phyloP scores from a whole-genome alignment of 2,797 vertebrate species.

The Philypnodon macrostomus region DNA sequence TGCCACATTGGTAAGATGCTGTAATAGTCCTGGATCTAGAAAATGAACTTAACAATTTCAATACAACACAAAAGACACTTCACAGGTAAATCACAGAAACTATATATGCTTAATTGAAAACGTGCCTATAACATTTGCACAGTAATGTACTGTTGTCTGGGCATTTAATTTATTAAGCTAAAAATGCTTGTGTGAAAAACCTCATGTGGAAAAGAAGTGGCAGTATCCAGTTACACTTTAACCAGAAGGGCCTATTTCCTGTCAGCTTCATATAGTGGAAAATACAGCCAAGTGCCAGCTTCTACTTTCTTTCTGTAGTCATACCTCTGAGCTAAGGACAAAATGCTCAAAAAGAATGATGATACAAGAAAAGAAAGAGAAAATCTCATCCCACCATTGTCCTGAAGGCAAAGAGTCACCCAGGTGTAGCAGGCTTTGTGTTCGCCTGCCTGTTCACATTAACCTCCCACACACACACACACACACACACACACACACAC shows the following conservation, averaged over 20 bases:
- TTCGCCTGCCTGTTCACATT: too few species aligned
- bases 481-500: too few species aligned
- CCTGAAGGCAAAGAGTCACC: constrained; percentile 16
- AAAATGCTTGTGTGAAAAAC: constrained; percentile 11
- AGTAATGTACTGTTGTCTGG: too few species aligned
- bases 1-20: too few species aligned
- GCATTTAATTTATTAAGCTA: too few species aligned
- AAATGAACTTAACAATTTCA: too few species aligned
- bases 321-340: constrained; percentile 15
- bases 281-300: constrained; percentile 28
- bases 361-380: not conserved
- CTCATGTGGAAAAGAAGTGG: constrained; percentile 16
- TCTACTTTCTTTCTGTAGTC: constrained; percentile 4
- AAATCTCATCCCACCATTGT: constrained; percentile 10
- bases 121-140: too few species aligned
- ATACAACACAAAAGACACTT: too few species aligned
- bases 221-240: constrained; percentile 25
- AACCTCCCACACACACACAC: too few species aligned
- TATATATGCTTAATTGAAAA: too few species aligned
- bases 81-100: too few species aligned
- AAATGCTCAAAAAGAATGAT: constrained; percentile 5
- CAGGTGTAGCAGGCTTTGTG: constrained; percentile 35
- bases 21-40: too few species aligned
- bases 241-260: constrained; percentile 36
- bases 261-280: constrained; percentile 40